Base-by-base conservation (phyloP, 2,888 invertebrate genomes). In the Cylindroiulus punctatus region DNA sequence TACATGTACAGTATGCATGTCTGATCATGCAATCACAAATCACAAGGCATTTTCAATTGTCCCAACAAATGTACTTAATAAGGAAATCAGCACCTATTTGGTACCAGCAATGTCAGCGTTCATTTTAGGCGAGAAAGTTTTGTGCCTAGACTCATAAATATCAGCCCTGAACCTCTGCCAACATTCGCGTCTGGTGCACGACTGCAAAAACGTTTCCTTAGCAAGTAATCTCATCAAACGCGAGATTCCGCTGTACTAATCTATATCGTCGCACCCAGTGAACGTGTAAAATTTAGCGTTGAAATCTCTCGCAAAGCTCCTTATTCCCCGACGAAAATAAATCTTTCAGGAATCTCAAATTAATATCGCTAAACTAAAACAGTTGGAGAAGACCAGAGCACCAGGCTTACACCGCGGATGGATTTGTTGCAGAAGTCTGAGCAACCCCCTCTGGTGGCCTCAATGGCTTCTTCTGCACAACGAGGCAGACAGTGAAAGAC, bases 211-310 rank as follows among this genome's bases (percentile, higher is more conserved):
- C 76, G 26, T 76, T 30, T 76, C 76, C 26, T 76, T n/a, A n/a
- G n/a, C n/a, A 76, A 76, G 76, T 76, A 76, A 76, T 76, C 76
- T 30, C 76, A 76, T 76, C 76, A 76, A 76, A 76, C 30, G 76
- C 22, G 30, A 30, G 76, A 76, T 76, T 30, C 76, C 30, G 30
- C 76, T 76, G 10, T 17, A 76, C 30, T 76, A 76, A 76, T 76
- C 76, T 76, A 76, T 76, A 76, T 76, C 76, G 14, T 76, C 30
- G 22, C 76, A 76, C 76, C 26, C 14, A 30, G 76, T 76, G 76
- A 76, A 76, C 30, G 76, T 76, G 76, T 76, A 30, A 76, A 76
- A 76, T 30, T 30, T 14, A 1, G 65, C 30, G 30, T 30, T 76
- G 26, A 65, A 65, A 65, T 22, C 65, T 65, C 26, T 76, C 30